phyloP scores from a whole-genome alignment of 92 coral and sea anemone genomes.

The Epizoanthus fatuus region DNA sequence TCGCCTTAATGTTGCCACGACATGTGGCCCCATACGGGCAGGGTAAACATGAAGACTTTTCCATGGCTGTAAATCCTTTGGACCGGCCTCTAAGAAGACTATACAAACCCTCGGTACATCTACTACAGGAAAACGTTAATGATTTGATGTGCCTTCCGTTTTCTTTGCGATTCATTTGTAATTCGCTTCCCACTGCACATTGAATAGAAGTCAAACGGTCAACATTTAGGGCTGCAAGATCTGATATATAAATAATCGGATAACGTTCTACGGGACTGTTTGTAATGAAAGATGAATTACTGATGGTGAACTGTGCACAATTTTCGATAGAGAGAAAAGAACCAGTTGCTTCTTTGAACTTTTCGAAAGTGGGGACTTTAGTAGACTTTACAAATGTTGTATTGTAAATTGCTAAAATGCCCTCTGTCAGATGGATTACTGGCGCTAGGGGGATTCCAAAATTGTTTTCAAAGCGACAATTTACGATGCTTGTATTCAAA shows the following conservation, averaged over 20 bases:
- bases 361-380: not conserved
- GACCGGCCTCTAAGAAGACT: no score
- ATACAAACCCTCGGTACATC: no score
- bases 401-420: not conserved
- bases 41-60: no score
- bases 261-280: not conserved
- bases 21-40: no score
- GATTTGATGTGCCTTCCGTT: no score
- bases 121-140: no score
- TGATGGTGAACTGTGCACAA: not conserved
- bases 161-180: no score
- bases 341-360: not conserved
- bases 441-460: not conserved
- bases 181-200: not conserved
- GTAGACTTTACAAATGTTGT: not conserved
- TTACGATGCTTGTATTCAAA: conserved; percentile 3
- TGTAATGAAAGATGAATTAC: not conserved
- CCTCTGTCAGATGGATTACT: not conserved
- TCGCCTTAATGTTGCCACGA: no score
- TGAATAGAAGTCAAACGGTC: not conserved
- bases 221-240: not conserved
- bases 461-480: conserved; percentile 15
- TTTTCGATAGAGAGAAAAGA: not conserved
- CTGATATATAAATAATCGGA: not conserved
- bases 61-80: no score